Evolutionary conservation across 2,888 invertebrate genomes (phyloP).

Genomic region (Tachina fera): DNA sequence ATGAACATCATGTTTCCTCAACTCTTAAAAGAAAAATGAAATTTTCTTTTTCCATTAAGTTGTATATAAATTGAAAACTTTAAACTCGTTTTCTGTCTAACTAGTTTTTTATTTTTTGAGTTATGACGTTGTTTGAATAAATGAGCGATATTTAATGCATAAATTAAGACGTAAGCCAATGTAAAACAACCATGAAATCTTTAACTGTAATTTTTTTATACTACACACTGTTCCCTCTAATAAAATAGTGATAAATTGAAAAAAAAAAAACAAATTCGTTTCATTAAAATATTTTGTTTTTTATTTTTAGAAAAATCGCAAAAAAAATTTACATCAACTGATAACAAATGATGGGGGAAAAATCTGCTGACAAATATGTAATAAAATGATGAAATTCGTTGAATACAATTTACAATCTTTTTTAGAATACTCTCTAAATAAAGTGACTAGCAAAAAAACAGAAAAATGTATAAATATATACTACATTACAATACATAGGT

Average conservation of each 20-base stretch:
- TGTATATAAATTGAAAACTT: no score
- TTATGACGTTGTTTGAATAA: no score
- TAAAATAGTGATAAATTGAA: not conserved
- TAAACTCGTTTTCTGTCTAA: no score
- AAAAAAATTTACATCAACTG: conserved; percentile 1
- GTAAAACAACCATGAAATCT: not conserved
- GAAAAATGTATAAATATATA: no score
- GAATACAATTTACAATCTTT: conserved; percentile 15
- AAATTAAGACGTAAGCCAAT: no score
- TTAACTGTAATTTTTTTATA: not conserved
- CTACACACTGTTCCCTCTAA: not conserved
- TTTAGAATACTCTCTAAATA: not conserved
- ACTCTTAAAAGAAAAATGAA: no score
- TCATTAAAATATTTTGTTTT: not conserved
- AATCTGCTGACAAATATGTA: conserved; percentile 10
- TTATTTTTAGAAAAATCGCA: not conserved
- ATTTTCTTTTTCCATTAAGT: no score
- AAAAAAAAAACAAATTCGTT: not conserved
- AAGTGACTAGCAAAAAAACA: no score
- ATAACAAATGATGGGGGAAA: conserved; percentile 8
- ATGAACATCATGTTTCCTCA: no score
- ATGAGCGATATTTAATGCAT: no score
- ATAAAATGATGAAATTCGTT: conserved; percentile 36
- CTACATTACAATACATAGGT: no score
- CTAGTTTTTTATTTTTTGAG: no score